A percentile compares a stretch with the other conserved stretches of the same genome.
These are phyloP conservation scores for Zeus faber DNA, from an alignment of 2,113 vertebrate species.

Conservation along the genomic window DNA sequence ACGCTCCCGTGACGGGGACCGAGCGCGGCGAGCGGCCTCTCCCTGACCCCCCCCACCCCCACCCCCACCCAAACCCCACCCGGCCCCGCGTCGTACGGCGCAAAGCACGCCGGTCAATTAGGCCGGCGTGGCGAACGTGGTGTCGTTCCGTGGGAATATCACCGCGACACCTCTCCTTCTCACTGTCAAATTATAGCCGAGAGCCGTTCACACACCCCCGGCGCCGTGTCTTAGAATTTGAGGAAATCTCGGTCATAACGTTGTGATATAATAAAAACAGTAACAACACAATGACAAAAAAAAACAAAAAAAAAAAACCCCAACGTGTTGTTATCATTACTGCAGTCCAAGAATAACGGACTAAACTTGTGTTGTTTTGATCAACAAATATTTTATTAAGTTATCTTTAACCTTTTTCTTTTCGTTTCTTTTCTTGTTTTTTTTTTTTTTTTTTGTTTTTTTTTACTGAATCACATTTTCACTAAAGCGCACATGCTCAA, in stretches of 20 bases:
- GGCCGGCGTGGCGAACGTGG: constrained; percentile 34
- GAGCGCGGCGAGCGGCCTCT: constrained; percentile 68
- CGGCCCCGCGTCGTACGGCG: constrained; percentile 62
- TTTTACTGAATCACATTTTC: constrained; percentile 82
- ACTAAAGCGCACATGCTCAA: constrained; percentile 85
- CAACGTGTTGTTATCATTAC: not conserved
- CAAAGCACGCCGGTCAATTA: constrained; percentile 65
- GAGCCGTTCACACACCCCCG: not conserved
- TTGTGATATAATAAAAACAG: no score
- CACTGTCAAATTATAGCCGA: constrained; percentile 12
- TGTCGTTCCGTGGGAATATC: constrained; percentile 21
- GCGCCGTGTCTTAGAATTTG: no score
- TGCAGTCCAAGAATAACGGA: constrained; percentile 26
- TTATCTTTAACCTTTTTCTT: constrained; percentile 70
- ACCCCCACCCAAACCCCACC: no score
- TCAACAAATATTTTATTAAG: constrained; percentile 84
- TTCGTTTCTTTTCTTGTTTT: no score
- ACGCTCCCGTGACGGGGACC: no score
- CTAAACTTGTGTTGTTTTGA: constrained; percentile 52
- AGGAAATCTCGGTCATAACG: no score
- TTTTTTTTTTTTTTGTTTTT: constrained; percentile 69
- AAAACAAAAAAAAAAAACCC: not conserved
- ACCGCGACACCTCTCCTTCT: constrained; percentile 19
- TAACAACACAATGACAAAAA: constrained; percentile 2
- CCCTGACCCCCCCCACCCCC: constrained; percentile 69